Evolutionary conservation across 2,888 invertebrate genomes (phyloP).

Genomic region (Cosmia pyralina): DNA sequence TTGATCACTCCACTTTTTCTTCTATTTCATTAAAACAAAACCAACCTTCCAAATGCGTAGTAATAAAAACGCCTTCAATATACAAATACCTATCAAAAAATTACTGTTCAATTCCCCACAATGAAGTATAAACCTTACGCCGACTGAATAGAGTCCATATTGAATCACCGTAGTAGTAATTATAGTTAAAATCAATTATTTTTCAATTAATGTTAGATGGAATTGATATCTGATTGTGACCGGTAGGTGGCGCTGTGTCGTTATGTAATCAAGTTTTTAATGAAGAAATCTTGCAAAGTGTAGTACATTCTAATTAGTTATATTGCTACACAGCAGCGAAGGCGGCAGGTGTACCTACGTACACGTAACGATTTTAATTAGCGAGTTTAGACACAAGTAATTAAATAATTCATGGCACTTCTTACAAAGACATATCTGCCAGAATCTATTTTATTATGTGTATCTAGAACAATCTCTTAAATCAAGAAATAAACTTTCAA

Average conservation of each 20-base stretch:
- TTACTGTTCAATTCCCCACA: constrained; percentile 13
- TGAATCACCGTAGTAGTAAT: constrained; percentile 60
- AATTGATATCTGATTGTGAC: constrained; percentile 55
- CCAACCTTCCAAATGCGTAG: constrained; percentile 25
- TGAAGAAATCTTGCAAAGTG: constrained; percentile 39
- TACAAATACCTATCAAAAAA: constrained; percentile 39
- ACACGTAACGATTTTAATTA: constrained; percentile 21
- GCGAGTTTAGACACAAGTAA: constrained; percentile 5
- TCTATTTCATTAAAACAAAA: constrained; percentile 17
- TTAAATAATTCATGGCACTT: not conserved
- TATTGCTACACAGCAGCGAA: constrained; percentile 1
- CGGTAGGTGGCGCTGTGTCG: constrained; percentile 57
- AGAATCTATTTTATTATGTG: not conserved
- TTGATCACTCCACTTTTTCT: constrained; percentile 16
- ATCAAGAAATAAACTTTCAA: not conserved
- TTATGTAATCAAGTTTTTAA: constrained; percentile 56
- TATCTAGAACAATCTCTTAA: not conserved
- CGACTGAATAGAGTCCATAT: constrained; percentile 59
- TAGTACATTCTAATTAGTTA: constrained; percentile 51
- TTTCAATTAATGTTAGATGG: constrained; percentile 73
- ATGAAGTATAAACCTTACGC: constrained; percentile 40
- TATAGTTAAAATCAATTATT: constrained; percentile 79
- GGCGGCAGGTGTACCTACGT: not conserved
- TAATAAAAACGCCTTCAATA: constrained; percentile 28
- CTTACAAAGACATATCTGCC: not conserved